Evolutionary conservation across 2,888 invertebrate genomes (phyloP), one percentile per base, ranked within the genome.

Genomic region (Deilephila elpenor): DNA sequence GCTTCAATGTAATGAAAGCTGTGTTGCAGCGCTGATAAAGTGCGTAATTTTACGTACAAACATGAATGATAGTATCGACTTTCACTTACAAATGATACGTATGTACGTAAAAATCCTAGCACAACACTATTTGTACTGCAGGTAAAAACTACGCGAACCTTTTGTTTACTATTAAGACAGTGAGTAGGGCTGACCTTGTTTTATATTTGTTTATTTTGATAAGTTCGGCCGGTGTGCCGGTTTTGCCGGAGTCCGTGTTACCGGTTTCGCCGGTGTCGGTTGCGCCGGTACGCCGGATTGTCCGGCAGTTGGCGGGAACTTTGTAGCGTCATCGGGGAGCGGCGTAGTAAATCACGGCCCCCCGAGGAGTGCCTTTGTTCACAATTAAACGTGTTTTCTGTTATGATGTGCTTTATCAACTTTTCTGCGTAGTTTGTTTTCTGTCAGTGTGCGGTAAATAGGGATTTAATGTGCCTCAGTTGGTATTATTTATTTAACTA

Each of bases 131-230:
- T 44, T 44, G 44, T 44, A 44, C 11, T 44, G 14, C 44, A 44
- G 44, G 44, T 44, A 44, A 44, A 44, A 44, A 44, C 44, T 14
- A 44, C 44, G 44, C 14, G 44, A 44, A 44, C 44, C 44, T 44
- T 44, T 73, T 72, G 71, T 76, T 76, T 73, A 67, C 71, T 67
- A 51, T 17, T 14, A 17, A 51, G 67, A 67, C 14, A 37, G 64
- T 64, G 7, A 37, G 61, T 53, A 60, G 44, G 56, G 73, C 73
- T 74, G 77, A 82, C 67, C 67, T 67, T 67, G 67, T 51, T 25
- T 44, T 44, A 44, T 79, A 81, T 83, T 84, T 77, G 79, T 82
- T 77, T 83, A 79, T 84, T 82, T 80, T 83, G 77, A 82, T 80
- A 82, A 82, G 75, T 83, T 80, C 67, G 8, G 4, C 37, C 44